Conservation (phyloP, 2,113 vertebrate genomes). For the Oenanthe melanoleuca region DNA sequence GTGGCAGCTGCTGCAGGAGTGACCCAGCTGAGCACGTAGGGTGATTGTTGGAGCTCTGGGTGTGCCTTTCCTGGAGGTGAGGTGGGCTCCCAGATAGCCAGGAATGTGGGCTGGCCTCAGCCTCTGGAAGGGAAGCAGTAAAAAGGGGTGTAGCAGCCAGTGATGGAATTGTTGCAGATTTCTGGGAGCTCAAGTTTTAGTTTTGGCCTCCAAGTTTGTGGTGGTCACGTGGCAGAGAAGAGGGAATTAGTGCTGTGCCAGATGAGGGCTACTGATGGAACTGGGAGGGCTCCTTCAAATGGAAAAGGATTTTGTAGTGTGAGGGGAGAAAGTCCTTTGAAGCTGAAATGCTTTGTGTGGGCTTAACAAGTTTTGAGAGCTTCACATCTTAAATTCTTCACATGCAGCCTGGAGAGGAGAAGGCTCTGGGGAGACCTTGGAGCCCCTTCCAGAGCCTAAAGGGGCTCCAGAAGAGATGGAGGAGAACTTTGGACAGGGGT, state of each 20-base stretch:
- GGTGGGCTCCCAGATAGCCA: constrained; percentile 11
- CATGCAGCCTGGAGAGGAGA: not conserved
- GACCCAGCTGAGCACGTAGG: not conserved
- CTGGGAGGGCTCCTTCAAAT: not conserved
- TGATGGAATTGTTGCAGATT: not conserved
- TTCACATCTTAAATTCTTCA: not conserved
- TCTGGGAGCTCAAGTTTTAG: not conserved
- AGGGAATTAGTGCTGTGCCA: not conserved
- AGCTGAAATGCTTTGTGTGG: not conserved
- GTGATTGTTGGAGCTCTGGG: constrained; percentile 51
- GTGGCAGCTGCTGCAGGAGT: not conserved
- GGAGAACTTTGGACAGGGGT: not conserved
- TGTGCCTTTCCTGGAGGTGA: constrained; percentile 56
- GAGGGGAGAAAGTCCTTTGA: not conserved
- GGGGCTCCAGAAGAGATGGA: not conserved
- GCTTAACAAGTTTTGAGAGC: not conserved
- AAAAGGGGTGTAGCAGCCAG: constrained; percentile 27
- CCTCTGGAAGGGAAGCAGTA: constrained; percentile 28
- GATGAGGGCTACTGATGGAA: not conserved
- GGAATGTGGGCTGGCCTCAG: not conserved
- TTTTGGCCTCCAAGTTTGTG: not conserved
- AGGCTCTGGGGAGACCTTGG: not conserved
- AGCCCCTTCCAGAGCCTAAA: not conserved
- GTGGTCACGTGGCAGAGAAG: not conserved
- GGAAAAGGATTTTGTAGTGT: not conserved